A percentile compares a stretch with the other conserved stretches of the same genome.
Conservation (phyloP, 92 coral and sea anemone species). For the Hydrozoanthus gracilis region DNA sequence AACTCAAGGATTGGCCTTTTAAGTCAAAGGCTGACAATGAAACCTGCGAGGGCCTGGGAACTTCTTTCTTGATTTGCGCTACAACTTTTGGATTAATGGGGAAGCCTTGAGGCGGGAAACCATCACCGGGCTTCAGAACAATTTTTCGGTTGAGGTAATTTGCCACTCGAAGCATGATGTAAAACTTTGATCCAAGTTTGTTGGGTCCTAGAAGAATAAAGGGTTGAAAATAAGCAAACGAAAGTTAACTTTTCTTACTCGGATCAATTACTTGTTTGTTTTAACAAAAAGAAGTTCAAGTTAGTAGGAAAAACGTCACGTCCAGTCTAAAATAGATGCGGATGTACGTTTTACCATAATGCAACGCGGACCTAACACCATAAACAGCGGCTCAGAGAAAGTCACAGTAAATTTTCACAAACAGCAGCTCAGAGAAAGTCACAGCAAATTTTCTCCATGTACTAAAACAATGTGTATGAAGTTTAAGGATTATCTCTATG, state of each 20-base stretch:
- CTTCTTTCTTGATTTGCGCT: slow-evolving; percentile 82
- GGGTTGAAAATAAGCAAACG: background rate
- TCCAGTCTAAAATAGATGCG: no score
- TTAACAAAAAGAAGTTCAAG: no score
- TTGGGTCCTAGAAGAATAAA: slow-evolving; percentile 4
- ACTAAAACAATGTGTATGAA: no score
- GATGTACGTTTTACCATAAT: no score
- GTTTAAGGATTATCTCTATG: no score
- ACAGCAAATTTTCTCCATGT: no score
- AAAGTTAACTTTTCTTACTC: background rate
- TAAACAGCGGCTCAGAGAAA: no score
- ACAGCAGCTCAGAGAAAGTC: no score
- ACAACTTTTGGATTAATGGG: slow-evolving; percentile 60
- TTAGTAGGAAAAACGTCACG: no score
- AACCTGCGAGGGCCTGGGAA: slow-evolving; percentile 72
- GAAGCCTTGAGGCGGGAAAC: slow-evolving; percentile 71
- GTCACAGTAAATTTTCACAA: no score
- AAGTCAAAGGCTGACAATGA: slow-evolving; percentile 59
- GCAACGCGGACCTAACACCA: no score
- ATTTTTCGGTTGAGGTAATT: slow-evolving; percentile 65
- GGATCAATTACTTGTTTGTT: background rate
- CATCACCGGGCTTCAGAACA: slow-evolving; percentile 63
- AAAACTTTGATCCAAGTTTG: slow-evolving; percentile 72
- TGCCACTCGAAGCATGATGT: slow-evolving; percentile 73
- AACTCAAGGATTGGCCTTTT: slow-evolving; percentile 33